Percentiles rank a stretch among this genome's conserved stretches.
phyloP scores from a whole-genome alignment of 2,113 vertebrate species.

The Ornithorhynchus anatinus region DNA sequence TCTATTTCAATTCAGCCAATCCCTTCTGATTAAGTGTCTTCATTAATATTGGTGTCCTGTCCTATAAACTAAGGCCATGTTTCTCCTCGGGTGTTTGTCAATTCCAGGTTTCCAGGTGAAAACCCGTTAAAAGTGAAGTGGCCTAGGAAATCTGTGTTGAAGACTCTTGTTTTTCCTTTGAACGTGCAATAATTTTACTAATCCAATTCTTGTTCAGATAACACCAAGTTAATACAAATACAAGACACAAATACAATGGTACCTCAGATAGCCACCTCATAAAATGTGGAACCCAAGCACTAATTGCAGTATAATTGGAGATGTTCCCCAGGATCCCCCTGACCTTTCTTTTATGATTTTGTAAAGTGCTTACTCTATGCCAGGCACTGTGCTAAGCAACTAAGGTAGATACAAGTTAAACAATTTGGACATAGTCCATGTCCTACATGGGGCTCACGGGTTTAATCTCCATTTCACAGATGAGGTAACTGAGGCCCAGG shows the following conservation, averaged over 20 bases:
- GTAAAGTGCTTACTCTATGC: not conserved
- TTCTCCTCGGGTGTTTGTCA: not conserved
- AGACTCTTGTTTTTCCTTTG: not conserved
- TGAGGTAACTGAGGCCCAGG: too few relatives aligned
- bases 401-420: too few relatives aligned
- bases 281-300: not conserved
- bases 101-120: too few relatives aligned
- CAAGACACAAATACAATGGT: too few relatives aligned
- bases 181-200: not conserved
- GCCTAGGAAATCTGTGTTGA: not conserved
- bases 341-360: not conserved
- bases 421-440: too few relatives aligned
- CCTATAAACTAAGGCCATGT: not conserved
- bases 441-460: too few relatives aligned
- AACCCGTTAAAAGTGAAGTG: not conserved
- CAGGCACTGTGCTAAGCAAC: too few relatives aligned
- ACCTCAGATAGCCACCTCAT: not conserved
- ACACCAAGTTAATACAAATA: too few relatives aligned
- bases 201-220: not conserved
- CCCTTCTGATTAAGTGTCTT: not conserved
- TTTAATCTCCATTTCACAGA: too few relatives aligned
- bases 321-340: not conserved
- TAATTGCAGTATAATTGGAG: too few relatives aligned
- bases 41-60: not conserved
- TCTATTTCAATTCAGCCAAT: not conserved